Percentiles rank a stretch among this genome's conserved stretches.
phyloP scores from a whole-genome alignment of 2,113 vertebrate genomes.

The Ceuthmochares aereus region DNA sequence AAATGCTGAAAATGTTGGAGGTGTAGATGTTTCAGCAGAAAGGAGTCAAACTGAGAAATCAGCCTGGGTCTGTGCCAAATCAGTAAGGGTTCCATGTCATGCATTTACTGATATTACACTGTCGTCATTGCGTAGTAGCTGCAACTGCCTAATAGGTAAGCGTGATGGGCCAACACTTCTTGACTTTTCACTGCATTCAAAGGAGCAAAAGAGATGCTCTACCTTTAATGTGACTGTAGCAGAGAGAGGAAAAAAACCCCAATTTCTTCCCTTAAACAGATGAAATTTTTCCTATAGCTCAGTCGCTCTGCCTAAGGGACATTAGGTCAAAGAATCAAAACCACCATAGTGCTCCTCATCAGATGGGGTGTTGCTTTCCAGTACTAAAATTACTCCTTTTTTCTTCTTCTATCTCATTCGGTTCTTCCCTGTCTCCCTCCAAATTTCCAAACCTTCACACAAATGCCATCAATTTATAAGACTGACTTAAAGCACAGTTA shows the following conservation, averaged over 20 bases:
- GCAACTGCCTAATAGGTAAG: neutral
- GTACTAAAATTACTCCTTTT: neutral
- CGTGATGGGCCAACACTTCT: rapidly evolving
- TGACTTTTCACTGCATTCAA: neutral
- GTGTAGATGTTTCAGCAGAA: neutral
- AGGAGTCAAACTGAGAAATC: neutral
- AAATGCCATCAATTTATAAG: neutral
- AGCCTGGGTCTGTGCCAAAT: neutral
- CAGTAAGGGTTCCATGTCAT: neutral
- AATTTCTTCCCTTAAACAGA: neutral
- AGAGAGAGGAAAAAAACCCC: neutral
- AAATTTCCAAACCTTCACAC: neutral
- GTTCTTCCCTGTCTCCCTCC: rapidly evolving
- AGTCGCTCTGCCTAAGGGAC: neutral
- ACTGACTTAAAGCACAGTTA: neutral
- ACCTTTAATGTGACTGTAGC: neutral
- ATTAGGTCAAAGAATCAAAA: neutral
- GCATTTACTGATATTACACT: neutral
- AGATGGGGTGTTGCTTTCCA: neutral
- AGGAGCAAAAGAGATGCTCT: neutral
- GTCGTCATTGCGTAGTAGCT: neutral
- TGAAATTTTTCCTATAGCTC: neutral
- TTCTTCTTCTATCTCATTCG: neutral
- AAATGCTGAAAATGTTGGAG: neutral
- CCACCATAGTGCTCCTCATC: neutral